These are phyloP conservation scores for Pavo muticus DNA, from an alignment of 2,113 vertebrate genomes.

Conservation along the genomic window DNA sequence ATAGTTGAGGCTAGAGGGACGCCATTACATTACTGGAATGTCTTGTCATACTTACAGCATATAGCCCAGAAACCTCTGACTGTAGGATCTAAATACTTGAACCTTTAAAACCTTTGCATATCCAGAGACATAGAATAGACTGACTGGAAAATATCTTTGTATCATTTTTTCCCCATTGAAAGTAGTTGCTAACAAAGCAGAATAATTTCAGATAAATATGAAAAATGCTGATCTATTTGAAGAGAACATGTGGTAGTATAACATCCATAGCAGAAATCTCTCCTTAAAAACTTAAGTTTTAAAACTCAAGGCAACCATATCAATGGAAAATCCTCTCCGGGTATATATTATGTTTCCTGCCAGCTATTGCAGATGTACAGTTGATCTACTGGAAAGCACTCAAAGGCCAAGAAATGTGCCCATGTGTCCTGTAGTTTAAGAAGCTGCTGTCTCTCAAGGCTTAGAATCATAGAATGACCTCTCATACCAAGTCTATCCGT, in stretches of 20 bases:
- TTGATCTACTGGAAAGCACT: background rate
- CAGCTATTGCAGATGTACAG: background rate
- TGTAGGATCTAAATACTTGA: conserved; percentile 27
- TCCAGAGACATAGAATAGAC: background rate
- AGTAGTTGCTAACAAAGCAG: background rate
- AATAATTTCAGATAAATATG: background rate
- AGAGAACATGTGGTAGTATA: background rate
- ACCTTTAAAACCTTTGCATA: background rate
- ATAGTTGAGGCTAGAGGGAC: background rate
- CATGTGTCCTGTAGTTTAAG: background rate
- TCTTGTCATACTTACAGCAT: background rate
- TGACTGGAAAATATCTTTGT: background rate
- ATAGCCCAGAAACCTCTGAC: background rate
- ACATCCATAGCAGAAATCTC: background rate
- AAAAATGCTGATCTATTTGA: background rate
- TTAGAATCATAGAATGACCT: too few relatives aligned
- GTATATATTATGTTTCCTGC: background rate
- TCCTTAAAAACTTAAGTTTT: background rate
- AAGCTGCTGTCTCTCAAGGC: background rate
- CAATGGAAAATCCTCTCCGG: conserved; percentile 2
- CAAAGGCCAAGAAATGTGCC: background rate
- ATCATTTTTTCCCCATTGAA: background rate
- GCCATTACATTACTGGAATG: background rate
- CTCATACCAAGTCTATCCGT: background rate
- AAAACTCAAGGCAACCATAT: background rate